Evolutionary conservation across 2,113 vertebrate genomes (phyloP), one percentile per base, ranked within the genome.

Genomic region (human (Homo sapiens)): DNA sequence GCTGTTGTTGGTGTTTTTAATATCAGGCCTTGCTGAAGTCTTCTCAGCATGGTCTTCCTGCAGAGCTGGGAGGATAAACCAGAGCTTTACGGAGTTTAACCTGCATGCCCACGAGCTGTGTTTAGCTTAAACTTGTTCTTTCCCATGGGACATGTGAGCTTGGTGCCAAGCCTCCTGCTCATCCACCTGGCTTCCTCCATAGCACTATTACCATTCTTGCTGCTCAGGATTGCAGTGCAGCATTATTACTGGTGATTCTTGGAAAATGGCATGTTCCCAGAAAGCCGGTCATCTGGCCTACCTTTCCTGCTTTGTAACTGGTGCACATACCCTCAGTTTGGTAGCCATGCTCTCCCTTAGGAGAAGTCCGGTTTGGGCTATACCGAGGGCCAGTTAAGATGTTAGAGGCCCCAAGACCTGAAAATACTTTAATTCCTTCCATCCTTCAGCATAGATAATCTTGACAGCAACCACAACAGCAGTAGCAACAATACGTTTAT

Each of bases 41-140:
- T 25, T 70, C 72, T 68, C 40, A 8, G 48, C 40, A 32, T 45
- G 52, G 73, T 68, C 72, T 82, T 43, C 72, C 16, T n/a, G 87
- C 5, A 17, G 52, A 70, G 86, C 48, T 9, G 22, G 66, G 18
- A 92, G 43, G 96, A 86, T 75, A 40, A 75, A 38, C 17, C 38
- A 35, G 81, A 75, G 55, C 9, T 45, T 66, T 72, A 6, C 22
- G 30, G 84, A 82, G 48, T 20, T 83, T 52, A 79, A 40, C 87
- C 22, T 90, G 66, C 43, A 32, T 48, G 55, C 90, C 22, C 6
- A 0, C 13, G 23, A 68, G 32, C 6, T 50, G 82, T 68, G 10
- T 57, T 57, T 73, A 68, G 61, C 83, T 80, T 93, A 38, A 57
- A 72, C 30, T 30, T 50, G n/a, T 35, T 88, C 66, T 75, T 91